These are phyloP conservation scores for Pelvicachromis taeniatus DNA, from an alignment of 2,113 vertebrate genomes.

Conservation along the genomic window DNA sequence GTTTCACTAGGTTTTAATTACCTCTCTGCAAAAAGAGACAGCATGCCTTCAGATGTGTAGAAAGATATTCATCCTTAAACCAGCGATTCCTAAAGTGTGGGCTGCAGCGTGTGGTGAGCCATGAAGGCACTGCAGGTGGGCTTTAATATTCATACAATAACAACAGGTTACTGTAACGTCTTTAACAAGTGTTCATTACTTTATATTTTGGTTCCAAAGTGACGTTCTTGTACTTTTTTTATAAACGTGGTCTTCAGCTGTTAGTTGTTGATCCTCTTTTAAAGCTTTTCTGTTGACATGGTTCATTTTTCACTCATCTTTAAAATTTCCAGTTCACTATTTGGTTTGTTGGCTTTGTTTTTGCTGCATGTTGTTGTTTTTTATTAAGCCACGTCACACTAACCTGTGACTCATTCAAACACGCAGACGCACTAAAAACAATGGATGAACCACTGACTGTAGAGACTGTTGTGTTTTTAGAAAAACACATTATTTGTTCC, in stretches of 20 bases:
- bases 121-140: too few relatives aligned
- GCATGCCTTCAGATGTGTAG: background rate
- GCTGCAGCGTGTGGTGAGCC: background rate
- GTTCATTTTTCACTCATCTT: too few relatives aligned
- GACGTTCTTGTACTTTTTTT: background rate
- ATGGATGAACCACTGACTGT: too few relatives aligned
- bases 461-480: too few relatives aligned
- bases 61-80: accelerated
- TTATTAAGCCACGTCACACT: too few relatives aligned
- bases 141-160: background rate
- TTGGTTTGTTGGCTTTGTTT: too few relatives aligned
- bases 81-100: background rate
- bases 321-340: background rate
- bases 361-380: too few relatives aligned
- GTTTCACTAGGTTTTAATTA: background rate
- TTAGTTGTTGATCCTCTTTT: background rate
- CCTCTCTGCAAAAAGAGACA: background rate
- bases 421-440: too few relatives aligned
- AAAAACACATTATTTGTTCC: too few relatives aligned
- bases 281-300: too few relatives aligned
- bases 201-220: background rate
- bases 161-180: background rate
- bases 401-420: too few relatives aligned
- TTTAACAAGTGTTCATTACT: background rate
- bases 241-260: background rate